A percentile compares a stretch with the other conserved stretches of the same genome.
Conservation (phyloP, 2,113 vertebrate species). For the Laticauda colubrina region DNA sequence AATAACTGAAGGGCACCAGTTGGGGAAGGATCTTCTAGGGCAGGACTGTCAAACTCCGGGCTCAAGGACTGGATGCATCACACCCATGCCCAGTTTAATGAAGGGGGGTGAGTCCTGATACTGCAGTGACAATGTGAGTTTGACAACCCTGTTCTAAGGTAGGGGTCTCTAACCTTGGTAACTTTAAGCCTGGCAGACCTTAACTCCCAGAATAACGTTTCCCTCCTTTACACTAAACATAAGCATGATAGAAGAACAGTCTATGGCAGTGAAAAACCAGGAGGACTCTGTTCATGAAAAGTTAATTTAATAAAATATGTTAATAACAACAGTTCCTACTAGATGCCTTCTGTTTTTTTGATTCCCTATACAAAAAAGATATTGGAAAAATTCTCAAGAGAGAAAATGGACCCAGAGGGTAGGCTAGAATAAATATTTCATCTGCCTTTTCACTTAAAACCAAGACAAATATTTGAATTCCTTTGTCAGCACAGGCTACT, state of each 20-base stretch:
- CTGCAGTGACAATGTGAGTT: no score
- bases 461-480: not conserved
- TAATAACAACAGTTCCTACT: not conserved
- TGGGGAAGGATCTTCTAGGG: not conserved
- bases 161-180: not conserved
- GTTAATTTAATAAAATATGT: not conserved
- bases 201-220: not conserved
- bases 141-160: not conserved
- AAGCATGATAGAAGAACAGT: not conserved
- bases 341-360: not conserved
- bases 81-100: no score
- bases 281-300: not conserved
- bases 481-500: not conserved
- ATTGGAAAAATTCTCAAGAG: not conserved
- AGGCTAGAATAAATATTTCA: not conserved
- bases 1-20: not conserved
- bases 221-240: not conserved
- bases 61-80: no score
- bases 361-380: not conserved
- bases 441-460: not conserved
- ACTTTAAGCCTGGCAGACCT: no score
- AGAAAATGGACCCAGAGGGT: not conserved
- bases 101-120: no score
- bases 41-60: no score
- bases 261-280: not conserved